Evolutionary conservation across 2,797 vertebrate genomes (phyloP).

Genomic region (Brachymystax lenok): DNA sequence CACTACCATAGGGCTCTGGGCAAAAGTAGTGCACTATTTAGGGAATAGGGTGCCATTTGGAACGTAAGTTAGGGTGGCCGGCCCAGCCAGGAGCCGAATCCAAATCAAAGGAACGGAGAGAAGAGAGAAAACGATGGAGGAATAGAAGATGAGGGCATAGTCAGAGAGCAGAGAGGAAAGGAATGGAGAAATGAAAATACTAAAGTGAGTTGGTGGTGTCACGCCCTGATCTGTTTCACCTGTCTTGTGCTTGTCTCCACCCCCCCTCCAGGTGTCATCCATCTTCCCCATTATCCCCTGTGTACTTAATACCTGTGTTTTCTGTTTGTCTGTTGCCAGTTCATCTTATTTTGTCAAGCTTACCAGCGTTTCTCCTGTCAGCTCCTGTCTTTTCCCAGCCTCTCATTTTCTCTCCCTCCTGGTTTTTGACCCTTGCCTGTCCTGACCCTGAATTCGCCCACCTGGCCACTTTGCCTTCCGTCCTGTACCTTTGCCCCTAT

Average conservation of each 20-base stretch:
- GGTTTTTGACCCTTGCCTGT: no score
- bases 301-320: no score
- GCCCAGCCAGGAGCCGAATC: neutral
- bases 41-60: neutral
- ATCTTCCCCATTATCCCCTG: no score
- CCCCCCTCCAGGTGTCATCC: no score
- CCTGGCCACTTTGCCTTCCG: no score
- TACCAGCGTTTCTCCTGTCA: no score
- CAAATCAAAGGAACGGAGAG: neutral
- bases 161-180: conserved; percentile 6
- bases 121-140: neutral
- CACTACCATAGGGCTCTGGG: neutral
- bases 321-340: no score
- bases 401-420: no score
- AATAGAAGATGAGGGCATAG: neutral
- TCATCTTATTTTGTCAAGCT: no score
- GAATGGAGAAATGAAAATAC: neutral
- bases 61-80: neutral
- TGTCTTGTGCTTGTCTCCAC: neutral
- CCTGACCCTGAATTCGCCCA: no score
- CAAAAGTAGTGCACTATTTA: neutral
- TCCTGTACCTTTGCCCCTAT: no score
- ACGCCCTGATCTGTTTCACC: neutral
- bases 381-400: no score
- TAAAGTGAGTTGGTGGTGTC: neutral